Conservation (phyloP, 2,797 vertebrate genomes). For the Vespertilio murinus region DNA sequence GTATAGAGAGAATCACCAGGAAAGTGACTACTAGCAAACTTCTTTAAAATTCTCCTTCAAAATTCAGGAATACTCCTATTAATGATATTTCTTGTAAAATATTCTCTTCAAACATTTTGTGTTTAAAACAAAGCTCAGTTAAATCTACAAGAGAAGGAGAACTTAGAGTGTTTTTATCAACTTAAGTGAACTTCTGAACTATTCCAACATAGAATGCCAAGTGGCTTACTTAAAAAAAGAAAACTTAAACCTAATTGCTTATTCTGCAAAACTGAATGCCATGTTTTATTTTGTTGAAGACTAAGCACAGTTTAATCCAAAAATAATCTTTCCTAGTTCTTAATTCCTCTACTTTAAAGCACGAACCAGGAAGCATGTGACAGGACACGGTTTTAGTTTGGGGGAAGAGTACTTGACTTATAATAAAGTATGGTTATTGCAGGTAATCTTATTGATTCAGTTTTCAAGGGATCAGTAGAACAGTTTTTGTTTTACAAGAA, state of each 20-base stretch:
- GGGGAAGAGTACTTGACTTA: slow-evolving; percentile 2
- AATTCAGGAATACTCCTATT: background rate
- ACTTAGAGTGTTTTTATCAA: background rate
- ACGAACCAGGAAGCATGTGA: background rate
- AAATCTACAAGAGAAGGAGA: background rate
- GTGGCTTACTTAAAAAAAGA: slow-evolving; percentile 7
- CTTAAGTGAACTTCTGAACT: slow-evolving; percentile 32
- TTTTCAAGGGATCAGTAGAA: background rate
- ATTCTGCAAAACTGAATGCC: slow-evolving; percentile 33
- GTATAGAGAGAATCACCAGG: background rate
- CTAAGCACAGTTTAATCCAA: slow-evolving; percentile 59
- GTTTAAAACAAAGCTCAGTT: background rate
- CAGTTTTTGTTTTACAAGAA: background rate
- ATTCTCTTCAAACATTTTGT: background rate
- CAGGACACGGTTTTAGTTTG: background rate
- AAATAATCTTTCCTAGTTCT: slow-evolving; percentile 25
- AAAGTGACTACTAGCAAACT: background rate
- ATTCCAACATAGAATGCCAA: background rate
- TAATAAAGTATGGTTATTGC: background rate
- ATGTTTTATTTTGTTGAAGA: slow-evolving; percentile 54
- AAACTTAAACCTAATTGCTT: background rate
- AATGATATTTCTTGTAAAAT: slow-evolving; percentile 34
- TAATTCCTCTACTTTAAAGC: slow-evolving; percentile 13
- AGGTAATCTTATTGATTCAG: background rate
- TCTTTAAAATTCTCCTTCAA: background rate